Base-by-base conservation (phyloP, 2,797 vertebrate species). In the Pachyuromys duprasi region DNA sequence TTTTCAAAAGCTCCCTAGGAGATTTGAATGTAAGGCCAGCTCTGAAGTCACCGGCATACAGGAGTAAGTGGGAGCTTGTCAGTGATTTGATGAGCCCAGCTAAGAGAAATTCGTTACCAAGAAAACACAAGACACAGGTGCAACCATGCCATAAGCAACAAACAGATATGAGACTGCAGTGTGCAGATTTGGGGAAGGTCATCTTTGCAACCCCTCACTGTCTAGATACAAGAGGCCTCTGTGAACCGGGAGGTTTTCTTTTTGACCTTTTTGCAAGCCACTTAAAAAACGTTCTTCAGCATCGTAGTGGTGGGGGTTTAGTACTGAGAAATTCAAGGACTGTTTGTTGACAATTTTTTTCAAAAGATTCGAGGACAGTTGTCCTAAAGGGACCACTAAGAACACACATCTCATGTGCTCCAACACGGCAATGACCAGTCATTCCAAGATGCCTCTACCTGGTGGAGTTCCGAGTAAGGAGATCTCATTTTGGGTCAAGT, bases 21-120 rank as follows among this genome's bases (percentile, higher is more conserved):
- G 72, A 78, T 5, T 9, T 18, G 42, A 57, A 15, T 7, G 20
- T 63, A 74, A 93, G 79, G 31, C 18, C 31, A 69, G 62, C 49
- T n/a, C 28, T 8, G 39, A 86, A 70, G 60, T 26, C 26, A 74
- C 26, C 8, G 86, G 33, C 81, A 14, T 24, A 24, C 8, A 31
- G 67, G 80, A 55, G 42, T 5, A 92, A 55, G 15, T 6, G 74
- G 33, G 89, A 26, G 1, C 33, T 80, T 94, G 89, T 72, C 57
- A 57, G n/a, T 78, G 12, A 60, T 95, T 53, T 84, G 86, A 92
- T 63, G 60, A 90, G 36, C 15, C 15, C 75, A 79, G 53, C 89
- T 70, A 57, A 80, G 31, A 93, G 55, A 75, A 72, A 87, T 18
- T 36, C 33, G 55, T 53, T 14, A 75, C 89, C 33, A 91, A 86